Base-by-base conservation (phyloP, 2,797 vertebrate genomes). In the Onychomys leucogaster region DNA sequence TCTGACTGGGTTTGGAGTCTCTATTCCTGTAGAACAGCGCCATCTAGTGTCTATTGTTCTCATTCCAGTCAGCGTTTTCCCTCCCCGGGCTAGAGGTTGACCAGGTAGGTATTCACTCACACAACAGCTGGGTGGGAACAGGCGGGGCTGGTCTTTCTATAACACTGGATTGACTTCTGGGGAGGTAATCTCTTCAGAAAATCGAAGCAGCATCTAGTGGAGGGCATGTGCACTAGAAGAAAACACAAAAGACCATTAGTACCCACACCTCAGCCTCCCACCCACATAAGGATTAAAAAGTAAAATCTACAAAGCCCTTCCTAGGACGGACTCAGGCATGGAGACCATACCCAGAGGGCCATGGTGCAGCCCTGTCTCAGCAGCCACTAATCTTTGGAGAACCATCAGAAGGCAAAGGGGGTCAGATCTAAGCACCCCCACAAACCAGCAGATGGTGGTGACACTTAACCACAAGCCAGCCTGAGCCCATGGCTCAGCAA, bases 11-110 rank as follows among this genome's bases (percentile, higher is more conserved):
- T 46, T 69, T 49, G 37, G 2, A 81, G 82, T 43, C 49, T 23
- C 67, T 90, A 41, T 34, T 69, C 89, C 84, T 84, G 80, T 69
- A 86, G 14, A 23, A 69, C 52, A 91, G 32, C 59, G 75, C 96
- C 97, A 97, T 75, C 97, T 97, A 89, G 94, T 32, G 94, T 32
- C 49, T 2, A 0, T 5, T 34, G 0, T 61, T 90, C 52, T 95
- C 86, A 85, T 37, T 84, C 13, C 61, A 12, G 27, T 23, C 32
- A 0, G 12, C 0, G 19, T 1, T 16, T 9, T 69, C 46, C 10
- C 25, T 23, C 52, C 49, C 21, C 1, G 12, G 37, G 34, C n/a
- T 4, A 23, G 29, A 34, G 52, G 5, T 4, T 0, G 27, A 16
- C 2, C 65, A 5, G 2, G 81, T 1, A 19, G 2, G 81, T 2